A percentile compares a stretch with the other conserved stretches of the same genome.
phyloP scores from a whole-genome alignment of 1,140 invertebrate genomes.

The Drosophila erecta region DNA sequence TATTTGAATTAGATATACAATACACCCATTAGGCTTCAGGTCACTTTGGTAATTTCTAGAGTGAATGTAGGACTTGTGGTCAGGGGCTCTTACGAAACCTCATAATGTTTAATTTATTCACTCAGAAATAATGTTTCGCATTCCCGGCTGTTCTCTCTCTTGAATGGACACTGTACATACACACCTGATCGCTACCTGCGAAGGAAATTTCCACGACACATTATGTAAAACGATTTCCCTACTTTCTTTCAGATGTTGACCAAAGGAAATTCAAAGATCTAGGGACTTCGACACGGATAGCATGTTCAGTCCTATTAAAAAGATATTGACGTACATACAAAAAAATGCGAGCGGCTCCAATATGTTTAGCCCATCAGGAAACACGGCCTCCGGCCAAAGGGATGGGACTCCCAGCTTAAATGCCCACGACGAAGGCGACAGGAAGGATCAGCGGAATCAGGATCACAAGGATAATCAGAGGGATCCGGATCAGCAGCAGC shows the following conservation, averaged over 20 bases:
- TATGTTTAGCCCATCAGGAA: conserved; percentile 66
- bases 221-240: conserved; percentile 17
- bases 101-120: no score
- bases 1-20: background rate
- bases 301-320: conserved; percentile 84
- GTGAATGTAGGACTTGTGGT: no score
- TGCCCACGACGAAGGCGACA: conserved; percentile 17
- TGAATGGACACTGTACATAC: conserved; percentile 4
- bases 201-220: background rate
- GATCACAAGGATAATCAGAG: conserved; percentile 7
- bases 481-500: background rate
- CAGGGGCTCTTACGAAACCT: no score
- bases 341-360: conserved; percentile 80
- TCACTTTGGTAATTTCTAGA: no score
- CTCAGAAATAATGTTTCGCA: background rate
- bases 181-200: conserved; percentile 24
- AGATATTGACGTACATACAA: conserved; percentile 83
- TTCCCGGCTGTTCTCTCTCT: background rate
- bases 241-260: conserved; percentile 56
- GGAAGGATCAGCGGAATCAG: background rate
- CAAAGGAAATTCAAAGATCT: background rate
- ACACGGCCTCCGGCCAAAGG: conserved; percentile 3
- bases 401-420: conserved; percentile 8
- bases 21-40: no score
- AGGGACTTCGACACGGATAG: conserved; percentile 33